Evolutionary conservation across 2,113 vertebrate genomes (phyloP), one percentile per base, ranked within the genome.

Genomic region (Boulengeromyrus knoepffleri): DNA sequence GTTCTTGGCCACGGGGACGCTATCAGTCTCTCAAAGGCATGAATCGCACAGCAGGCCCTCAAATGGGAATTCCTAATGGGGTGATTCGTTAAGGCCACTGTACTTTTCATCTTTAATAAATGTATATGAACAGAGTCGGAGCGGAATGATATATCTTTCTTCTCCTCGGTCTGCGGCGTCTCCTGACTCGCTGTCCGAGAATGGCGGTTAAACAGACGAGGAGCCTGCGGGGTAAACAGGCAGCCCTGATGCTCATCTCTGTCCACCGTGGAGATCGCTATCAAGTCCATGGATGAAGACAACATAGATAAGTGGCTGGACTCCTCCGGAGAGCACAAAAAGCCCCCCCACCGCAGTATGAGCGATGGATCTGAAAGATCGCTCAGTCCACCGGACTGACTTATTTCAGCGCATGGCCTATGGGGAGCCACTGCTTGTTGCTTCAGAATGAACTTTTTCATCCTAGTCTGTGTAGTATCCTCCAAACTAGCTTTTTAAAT

Each of bases 41-140:
- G 42, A 80, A 39, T 36, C 66, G 27, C 12, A 31, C 47, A 89
- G 19, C 27, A n/a, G 74, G 49, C 49, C 74, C 27, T n/a, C 66
- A 83, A 39, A 89, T 52, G 39, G 27, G 50, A 89, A 56, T 83
- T 89, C 88, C 50, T 52, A 84, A 80, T 89, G 74, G 70, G 77
- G 74, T 70, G n/a, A 83, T 84, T 74, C 24, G 27, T 74, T 84
- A 89, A 84, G 47, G 46, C 7, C 50, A 45, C 49, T 83, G 49
- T 83, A 89, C 70, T 53, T 84, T 89, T 80, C 58, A 83, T 84
- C 49, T 89, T 52, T 83, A 74, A 52, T 89, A 89, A 89, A 89
- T 83, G 70, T 74, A 89, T 89, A 89, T 84, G 88, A 58, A 45
- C 52, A 31, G 80, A 70, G 39, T 80, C 56, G 27, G 77, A 80